phyloP scores from a whole-genome alignment of 2,113 vertebrate genomes.

The Struthio camelus region DNA sequence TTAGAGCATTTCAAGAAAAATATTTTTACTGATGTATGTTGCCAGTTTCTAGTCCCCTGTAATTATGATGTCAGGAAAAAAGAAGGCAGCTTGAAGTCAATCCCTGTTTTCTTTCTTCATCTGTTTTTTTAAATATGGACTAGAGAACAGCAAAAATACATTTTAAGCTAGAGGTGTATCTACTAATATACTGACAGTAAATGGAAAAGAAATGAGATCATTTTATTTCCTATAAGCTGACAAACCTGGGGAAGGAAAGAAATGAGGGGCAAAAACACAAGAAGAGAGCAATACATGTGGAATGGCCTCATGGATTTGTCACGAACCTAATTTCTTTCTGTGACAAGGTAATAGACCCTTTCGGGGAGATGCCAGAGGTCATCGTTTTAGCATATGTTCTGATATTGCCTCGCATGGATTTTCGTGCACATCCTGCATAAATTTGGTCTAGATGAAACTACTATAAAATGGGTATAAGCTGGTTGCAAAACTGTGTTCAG shows the following conservation, averaged over 20 bases:
- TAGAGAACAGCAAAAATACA: not conserved
- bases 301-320: not conserved
- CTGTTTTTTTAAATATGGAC: not conserved
- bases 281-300: not conserved
- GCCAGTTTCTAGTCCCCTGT: not conserved
- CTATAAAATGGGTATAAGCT: not conserved
- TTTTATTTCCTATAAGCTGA: not conserved
- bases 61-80: not conserved
- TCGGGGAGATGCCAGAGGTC: not conserved
- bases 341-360: not conserved
- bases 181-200: not conserved
- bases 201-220: not conserved
- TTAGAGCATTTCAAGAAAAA: not conserved
- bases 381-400: not conserved
- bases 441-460: not conserved
- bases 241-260: not conserved
- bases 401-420: not conserved
- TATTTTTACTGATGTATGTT: not conserved
- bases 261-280: not conserved
- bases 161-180: not conserved
- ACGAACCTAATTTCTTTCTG: not conserved
- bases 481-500: not conserved
- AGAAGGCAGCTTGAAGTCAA: not conserved
- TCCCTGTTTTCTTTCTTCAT: not conserved
- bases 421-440: not conserved